Evolutionary conservation across 1,140 invertebrate species (phyloP), one percentile per base, ranked within the genome.

Genomic region (Trypoxylus dichotomus): DNA sequence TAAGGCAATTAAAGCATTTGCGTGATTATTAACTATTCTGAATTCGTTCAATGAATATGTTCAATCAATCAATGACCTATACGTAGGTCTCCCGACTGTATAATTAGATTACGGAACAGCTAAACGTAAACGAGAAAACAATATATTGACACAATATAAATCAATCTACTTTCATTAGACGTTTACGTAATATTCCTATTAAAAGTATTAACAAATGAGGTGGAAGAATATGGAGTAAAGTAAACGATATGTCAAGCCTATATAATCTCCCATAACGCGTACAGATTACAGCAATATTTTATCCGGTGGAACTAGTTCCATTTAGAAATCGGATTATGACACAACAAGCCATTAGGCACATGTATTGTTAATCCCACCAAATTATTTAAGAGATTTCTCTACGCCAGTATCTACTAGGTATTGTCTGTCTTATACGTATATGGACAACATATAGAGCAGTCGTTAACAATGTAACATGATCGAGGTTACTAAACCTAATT

Each of bases 291-390:
- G 27, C 60, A 68, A 68, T 68, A 68, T 68, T 68, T 29, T 68
- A 19, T 24, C 27, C 10, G 27, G 11, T 68, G 27, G 24, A 68
- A 68, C 60, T 24, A 29, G 60, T 68, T 68, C 24, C 27, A 68
- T 68, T 68, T 68, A 68, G 60, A 68, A 68, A 68, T 68, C 60
- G 60, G 19, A 24, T 25, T 68, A 58, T 58, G 47, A 68, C 60
- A 68, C 60, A 68, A 68, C 60, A 68, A 19, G 21, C 60, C 24
- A 68, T 68, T 29, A 68, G 24, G 27, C 24, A 68, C 60, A 68
- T 29, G 24, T 29, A 68, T 54, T 68, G 60, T 29, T 68, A 68
- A 24, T 29, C 13, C 60, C 27, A 68, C 60, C 24, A 68, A 68
- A 68, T 25, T 24, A 68, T 68, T 27, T 68, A 68, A 24, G 13